These are phyloP conservation scores for Tetranychus cinnabarinus DNA, from an alignment of 1,140 invertebrate species.

Conservation along the genomic window DNA sequence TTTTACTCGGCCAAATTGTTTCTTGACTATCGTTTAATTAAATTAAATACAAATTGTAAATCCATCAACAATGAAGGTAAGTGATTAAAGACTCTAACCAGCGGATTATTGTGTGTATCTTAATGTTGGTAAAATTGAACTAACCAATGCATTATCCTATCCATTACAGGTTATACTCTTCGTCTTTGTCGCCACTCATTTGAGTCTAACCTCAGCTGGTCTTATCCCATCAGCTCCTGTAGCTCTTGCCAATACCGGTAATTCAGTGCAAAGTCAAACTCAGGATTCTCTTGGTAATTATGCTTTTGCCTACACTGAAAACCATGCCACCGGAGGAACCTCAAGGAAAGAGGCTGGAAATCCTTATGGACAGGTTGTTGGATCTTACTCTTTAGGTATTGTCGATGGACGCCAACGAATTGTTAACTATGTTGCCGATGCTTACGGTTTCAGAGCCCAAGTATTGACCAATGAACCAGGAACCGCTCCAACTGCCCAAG, in stretches of 20 bases:
- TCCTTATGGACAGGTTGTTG: constrained; percentile 11
- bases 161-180: no score
- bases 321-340: constrained; percentile 17
- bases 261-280: background rate
- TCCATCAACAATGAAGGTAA: no score
- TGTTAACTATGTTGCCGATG: constrained; percentile 12
- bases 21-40: no score
- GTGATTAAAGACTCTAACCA: no score
- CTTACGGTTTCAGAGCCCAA: constrained; percentile 7
- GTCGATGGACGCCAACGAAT: constrained; percentile 9
- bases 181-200: no score
- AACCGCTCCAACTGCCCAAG: constrained; percentile 5
- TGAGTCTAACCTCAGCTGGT: no score
- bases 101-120: no score
- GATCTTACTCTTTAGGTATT: constrained; percentile 10
- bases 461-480: constrained; percentile 10
- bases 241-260: background rate
- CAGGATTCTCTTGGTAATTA: background rate
- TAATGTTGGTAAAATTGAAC: no score
- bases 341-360: constrained; percentile 11
- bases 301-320: background rate
- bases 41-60: no score
- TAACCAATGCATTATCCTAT: no score
- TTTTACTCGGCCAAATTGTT: no score
- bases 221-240: no score